Evolutionary conservation across 1,140 invertebrate genomes (phyloP).

Genomic region (Antheraea mylitta): DNA sequence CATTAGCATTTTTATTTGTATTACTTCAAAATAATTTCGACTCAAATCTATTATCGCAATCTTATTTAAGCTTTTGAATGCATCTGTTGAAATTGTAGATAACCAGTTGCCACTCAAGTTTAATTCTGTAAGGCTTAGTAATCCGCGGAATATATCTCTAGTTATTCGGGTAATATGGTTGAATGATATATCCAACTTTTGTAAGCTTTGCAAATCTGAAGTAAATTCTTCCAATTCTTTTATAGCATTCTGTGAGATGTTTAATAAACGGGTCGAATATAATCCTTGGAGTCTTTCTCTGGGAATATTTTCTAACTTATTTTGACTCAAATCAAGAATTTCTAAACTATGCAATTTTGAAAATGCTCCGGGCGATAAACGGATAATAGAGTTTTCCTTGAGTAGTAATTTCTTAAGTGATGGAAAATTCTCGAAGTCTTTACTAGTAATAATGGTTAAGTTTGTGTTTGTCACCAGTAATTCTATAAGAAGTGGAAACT

Average conservation of each 20-base stretch:
- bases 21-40: conserved; percentile 89
- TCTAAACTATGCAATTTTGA: conserved; percentile 86
- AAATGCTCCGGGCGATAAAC: conserved; percentile 92
- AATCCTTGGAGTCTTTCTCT: conserved; percentile 91
- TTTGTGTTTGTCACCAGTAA: conserved; percentile 91
- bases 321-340: conserved; percentile 90
- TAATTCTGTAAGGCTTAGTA: conserved; percentile 87
- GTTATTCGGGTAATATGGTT: conserved; percentile 90
- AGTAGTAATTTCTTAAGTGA: conserved; percentile 87
- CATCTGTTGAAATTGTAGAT: conserved; percentile 86
- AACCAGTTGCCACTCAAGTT: conserved; percentile 92
- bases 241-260: conserved; percentile 90
- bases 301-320: conserved; percentile 91
- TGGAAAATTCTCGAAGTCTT: conserved; percentile 93
- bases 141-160: conserved; percentile 86
- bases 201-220: conserved; percentile 85
- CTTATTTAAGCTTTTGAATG: conserved; percentile 89
- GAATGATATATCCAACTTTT: conserved; percentile 89
- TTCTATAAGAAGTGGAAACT: conserved; percentile 87
- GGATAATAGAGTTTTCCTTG: conserved; percentile 86
- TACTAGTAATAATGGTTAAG: conserved; percentile 90
- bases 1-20: conserved; percentile 87
- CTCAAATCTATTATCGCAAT: conserved; percentile 90
- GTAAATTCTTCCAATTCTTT: conserved; percentile 92
- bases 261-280: conserved; percentile 84